Evolutionary conservation across 2,113 vertebrate species (phyloP), one percentile per base, ranked within the genome.

Genomic region (Leiothrix lutea): DNA sequence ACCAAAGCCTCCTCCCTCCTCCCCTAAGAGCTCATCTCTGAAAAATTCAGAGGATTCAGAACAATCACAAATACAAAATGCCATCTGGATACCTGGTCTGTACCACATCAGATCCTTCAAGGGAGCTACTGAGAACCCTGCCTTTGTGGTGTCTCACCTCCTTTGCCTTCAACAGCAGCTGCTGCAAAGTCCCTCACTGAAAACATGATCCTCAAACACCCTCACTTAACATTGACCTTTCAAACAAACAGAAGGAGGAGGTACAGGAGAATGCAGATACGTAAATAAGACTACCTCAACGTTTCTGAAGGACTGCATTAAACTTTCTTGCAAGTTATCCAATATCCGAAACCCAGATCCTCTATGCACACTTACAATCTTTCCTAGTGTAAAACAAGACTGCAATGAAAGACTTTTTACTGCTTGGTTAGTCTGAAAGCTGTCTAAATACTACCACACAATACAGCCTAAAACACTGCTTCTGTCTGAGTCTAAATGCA

Each of bases 361-460:
- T 64, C 44, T 45, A 14, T 6, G 9, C 11, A 53, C 6, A 15
- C 16, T 58, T n/a, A 48, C 0, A 0, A 67, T 38, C 25, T 25
- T 77, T 44, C 26, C 80, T 38, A 38, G 29, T 5, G 5, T 54
- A 62, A 50, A 88, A 78, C 17, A 82, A 61, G 50, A 16, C 35
- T 24, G 14, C 13, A 53, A 24, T 12, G 6, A 7, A 87, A 53
- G 19, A 8, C 29, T n/a, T 84, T 83, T 85, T 44, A 65, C 17
- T 29, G 25, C 19, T 28, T 64, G 29, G 15, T 29, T 73, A 66
- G 40, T n/a, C 60, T 65, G 53, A 45, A 94, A 91, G 53, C 36
- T 75, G 53, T 40, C 48, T 60, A 91, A 82, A 82, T 31, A 53
- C 1, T 11, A 23, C 24, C 70, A 38, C 6, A 64, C 22, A 36